Percentiles rank a stretch among this genome's conserved stretches.
phyloP scores from a whole-genome alignment of 2,888 invertebrate genomes.

The Podabrus alpinus region DNA sequence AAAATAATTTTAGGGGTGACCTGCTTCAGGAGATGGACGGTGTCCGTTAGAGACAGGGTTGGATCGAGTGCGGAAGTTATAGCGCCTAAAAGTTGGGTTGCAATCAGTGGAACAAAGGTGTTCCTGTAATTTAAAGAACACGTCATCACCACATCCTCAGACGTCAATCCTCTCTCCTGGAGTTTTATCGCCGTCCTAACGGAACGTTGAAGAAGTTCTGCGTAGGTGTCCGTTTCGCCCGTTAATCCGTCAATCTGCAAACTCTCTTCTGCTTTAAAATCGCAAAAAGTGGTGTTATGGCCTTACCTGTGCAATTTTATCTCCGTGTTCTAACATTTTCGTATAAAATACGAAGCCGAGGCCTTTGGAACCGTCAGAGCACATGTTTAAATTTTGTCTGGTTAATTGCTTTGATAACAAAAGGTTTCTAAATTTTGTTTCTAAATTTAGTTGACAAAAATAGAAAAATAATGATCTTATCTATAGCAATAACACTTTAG shows the following conservation, averaged over 20 bases:
- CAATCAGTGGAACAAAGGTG: slow-evolving; percentile 55
- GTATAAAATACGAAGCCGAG: too few relatives aligned
- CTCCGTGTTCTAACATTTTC: too few relatives aligned
- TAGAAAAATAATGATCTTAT: too few relatives aligned
- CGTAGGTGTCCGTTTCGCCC: slow-evolving; percentile 47
- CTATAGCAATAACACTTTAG: too few relatives aligned
- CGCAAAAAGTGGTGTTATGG: too few relatives aligned
- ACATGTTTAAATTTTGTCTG: too few relatives aligned
- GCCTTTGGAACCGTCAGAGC: too few relatives aligned
- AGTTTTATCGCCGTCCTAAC: slow-evolving; percentile 3
- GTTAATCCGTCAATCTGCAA: slow-evolving; percentile 16
- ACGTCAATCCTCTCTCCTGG: slow-evolving; percentile 47
- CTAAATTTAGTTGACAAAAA: too few relatives aligned
- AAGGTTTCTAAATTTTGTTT: too few relatives aligned
- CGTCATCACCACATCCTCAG: slow-evolving; percentile 56
- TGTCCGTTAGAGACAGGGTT: slow-evolving; percentile 36
- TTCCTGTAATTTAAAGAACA: slow-evolving; percentile 57
- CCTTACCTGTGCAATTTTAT: too few relatives aligned
- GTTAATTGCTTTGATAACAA: too few relatives aligned
- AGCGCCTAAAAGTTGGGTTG: slow-evolving; percentile 55
- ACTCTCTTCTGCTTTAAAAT: too few relatives aligned
- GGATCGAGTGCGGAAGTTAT: slow-evolving; percentile 43
- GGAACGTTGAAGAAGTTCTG: slow-evolving; percentile 36
- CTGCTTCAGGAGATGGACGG: slow-evolving; percentile 36
- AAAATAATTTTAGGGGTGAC: slow-evolving; percentile 23